phyloP scores from a whole-genome alignment of 2,113 vertebrate species.

The Gasterosteus aculeatus region DNA sequence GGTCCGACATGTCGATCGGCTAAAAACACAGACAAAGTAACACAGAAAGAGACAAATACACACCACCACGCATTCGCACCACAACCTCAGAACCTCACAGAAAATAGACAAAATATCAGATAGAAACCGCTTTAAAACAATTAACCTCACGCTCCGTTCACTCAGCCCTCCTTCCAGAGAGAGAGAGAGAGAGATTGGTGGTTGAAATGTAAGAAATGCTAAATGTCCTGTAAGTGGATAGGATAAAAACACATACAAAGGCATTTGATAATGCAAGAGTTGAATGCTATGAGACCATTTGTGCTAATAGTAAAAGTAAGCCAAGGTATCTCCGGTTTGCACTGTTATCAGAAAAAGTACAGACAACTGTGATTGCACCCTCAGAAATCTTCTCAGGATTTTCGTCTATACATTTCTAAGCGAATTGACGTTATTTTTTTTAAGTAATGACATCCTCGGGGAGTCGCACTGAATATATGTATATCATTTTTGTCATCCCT shows the following conservation, averaged over 20 bases:
- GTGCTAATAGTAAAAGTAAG: background rate
- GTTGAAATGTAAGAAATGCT: slow-evolving; percentile 25
- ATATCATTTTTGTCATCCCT: background rate
- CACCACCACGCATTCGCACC: too few relatives aligned
- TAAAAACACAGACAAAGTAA: too few relatives aligned
- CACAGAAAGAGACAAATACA: too few relatives aligned
- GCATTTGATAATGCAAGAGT: slow-evolving; percentile 11
- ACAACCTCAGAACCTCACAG: too few relatives aligned
- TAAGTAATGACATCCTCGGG: background rate
- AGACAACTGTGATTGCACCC: background rate
- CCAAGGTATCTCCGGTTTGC: background rate
- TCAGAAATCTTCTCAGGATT: background rate
- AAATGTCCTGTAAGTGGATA: background rate
- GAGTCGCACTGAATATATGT: background rate
- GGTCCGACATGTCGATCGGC: too few relatives aligned
- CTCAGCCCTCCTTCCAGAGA: background rate
- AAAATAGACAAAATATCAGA: too few relatives aligned
- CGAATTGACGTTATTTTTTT: background rate
- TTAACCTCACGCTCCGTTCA: too few relatives aligned
- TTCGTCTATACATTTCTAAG: background rate
- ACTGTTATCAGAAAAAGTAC: background rate
- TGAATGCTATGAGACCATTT: background rate
- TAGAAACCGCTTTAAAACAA: too few relatives aligned
- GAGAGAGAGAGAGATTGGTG: slow-evolving; percentile 14
- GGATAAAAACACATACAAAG: slow-evolving; percentile 1